Percentiles rank a stretch among this genome's conserved stretches.
phyloP scores from a whole-genome alignment of 1,140 invertebrate species.

The Tachypleus tridentatus region DNA sequence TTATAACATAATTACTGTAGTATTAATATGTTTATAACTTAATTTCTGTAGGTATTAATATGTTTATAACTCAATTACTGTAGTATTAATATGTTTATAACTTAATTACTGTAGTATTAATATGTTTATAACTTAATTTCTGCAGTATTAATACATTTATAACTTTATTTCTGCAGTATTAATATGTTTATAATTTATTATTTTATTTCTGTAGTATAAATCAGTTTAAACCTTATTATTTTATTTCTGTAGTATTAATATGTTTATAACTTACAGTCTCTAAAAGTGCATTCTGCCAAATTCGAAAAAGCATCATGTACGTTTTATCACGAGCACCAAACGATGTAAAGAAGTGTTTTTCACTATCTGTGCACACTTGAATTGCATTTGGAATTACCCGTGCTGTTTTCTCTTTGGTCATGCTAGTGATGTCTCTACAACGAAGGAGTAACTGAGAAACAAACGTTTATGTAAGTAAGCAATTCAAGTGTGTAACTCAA shows the following conservation, averaged over 20 bases:
- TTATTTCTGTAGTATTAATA: too few relatives aligned
- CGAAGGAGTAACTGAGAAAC: slow-evolving; percentile 43
- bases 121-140: too few relatives aligned
- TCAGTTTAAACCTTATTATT: too few relatives aligned
- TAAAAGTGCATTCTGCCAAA: slow-evolving; percentile 91
- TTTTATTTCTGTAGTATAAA: not conserved
- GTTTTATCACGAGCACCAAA: slow-evolving; percentile 84
- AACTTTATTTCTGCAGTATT: too few relatives aligned
- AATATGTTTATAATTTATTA: slow-evolving; percentile 8
- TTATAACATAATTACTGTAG: too few relatives aligned
- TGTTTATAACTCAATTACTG: too few relatives aligned
- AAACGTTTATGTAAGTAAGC: not conserved
- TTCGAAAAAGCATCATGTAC: slow-evolving; percentile 84
- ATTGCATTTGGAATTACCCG: slow-evolving; percentile 88
- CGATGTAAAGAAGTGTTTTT: slow-evolving; percentile 87
- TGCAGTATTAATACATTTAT: too few relatives aligned
- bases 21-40: too few relatives aligned
- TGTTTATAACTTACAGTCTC: slow-evolving; percentile 55
- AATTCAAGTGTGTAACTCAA: not conserved
- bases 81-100: too few relatives aligned
- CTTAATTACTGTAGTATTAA: too few relatives aligned
- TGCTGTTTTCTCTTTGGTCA: slow-evolving; percentile 86
- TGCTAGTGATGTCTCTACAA: slow-evolving; percentile 59
- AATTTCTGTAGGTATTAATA: too few relatives aligned
- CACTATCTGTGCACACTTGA: slow-evolving; percentile 62